Evolutionary conservation across 2,113 vertebrate genomes (phyloP).

Genomic region (Lethenteron camtschaticum): DNA sequence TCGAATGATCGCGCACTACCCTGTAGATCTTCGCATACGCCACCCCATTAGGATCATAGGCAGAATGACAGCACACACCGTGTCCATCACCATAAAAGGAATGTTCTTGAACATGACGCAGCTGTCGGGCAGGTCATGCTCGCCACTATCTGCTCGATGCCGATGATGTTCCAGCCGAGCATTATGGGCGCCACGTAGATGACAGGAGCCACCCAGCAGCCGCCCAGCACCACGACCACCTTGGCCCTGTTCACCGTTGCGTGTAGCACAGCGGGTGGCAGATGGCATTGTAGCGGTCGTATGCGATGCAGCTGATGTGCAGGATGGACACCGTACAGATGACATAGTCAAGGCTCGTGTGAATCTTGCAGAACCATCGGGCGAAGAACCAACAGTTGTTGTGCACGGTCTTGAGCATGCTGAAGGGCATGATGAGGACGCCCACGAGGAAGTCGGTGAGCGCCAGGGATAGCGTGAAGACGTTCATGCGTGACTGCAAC

Average conservation of each 20-base stretch:
- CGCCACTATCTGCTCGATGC: constrained; percentile 30
- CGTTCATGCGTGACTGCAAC: too few species aligned
- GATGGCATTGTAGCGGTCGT: constrained; percentile 38
- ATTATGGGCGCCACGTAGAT: constrained; percentile 34
- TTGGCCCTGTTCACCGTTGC: constrained; percentile 25
- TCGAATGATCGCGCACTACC: constrained; percentile 27
- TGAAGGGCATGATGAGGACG: too few species aligned
- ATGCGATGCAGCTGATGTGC: constrained; percentile 39
- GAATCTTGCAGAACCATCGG: constrained; percentile 25
- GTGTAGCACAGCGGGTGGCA: constrained; percentile 32
- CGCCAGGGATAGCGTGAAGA: too few species aligned
- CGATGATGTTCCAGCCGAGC: constrained; percentile 32
- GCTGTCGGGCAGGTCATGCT: too few species aligned
- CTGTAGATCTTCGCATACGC: constrained; percentile 27
- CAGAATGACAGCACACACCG: constrained; percentile 16
- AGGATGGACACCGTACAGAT: constrained; percentile 41
- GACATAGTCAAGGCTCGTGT: constrained; percentile 41
- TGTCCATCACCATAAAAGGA: background rate
- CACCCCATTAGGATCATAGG: constrained; percentile 17
- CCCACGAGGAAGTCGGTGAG: too few species aligned
- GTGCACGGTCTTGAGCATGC: constrained; percentile 15
- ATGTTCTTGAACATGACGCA: too few species aligned
- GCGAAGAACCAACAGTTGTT: constrained; percentile 37
- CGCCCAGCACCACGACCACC: constrained; percentile 30
- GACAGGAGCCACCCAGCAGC: constrained; percentile 25